Percentiles rank a stretch among this genome's conserved stretches.
Conservation (phyloP, 2,888 invertebrate genomes). For the Drosophila mulleri region DNA sequence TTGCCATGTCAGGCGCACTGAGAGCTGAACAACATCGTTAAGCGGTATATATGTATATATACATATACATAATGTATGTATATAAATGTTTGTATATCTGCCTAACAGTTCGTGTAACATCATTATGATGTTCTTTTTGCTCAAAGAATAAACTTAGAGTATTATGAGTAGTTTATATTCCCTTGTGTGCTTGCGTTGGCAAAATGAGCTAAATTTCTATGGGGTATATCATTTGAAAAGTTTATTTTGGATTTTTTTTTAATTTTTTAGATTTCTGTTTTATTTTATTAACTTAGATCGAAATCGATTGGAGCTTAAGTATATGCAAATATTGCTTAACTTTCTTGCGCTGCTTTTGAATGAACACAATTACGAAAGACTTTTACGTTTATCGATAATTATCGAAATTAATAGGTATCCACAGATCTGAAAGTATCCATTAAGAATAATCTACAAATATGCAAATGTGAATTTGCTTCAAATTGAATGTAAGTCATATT, state of each 20-base stretch:
- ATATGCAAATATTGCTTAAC: too few species aligned
- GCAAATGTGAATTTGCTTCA: too few species aligned
- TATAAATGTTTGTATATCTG: not conserved
- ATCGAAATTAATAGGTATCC: not conserved
- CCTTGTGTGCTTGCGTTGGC: too few species aligned
- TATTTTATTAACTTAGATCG: too few species aligned
- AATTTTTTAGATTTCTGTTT: not conserved
- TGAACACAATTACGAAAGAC: too few species aligned
- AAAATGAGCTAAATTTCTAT: not conserved
- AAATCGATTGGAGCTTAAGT: too few species aligned
- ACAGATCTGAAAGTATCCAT: not conserved
- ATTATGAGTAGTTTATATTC: conserved; percentile 5
- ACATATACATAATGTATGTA: not conserved
- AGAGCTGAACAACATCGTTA: conserved; percentile 46
- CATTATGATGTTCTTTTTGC: conserved; percentile 2
- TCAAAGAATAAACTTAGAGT: not conserved
- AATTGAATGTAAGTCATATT: not conserved
- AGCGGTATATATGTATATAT: not conserved
- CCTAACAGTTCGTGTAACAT: conserved; percentile 17
- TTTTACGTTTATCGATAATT: not conserved
- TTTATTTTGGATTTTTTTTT: not conserved
- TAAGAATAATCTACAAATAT: not conserved
- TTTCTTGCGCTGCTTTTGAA: too few species aligned
- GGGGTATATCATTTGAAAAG: not conserved
- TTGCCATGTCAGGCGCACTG: conserved; percentile 48